Evolutionary conservation across 2,888 invertebrate genomes (phyloP), one percentile per base, ranked within the genome.

Genomic region (Tenthredo livida): DNA sequence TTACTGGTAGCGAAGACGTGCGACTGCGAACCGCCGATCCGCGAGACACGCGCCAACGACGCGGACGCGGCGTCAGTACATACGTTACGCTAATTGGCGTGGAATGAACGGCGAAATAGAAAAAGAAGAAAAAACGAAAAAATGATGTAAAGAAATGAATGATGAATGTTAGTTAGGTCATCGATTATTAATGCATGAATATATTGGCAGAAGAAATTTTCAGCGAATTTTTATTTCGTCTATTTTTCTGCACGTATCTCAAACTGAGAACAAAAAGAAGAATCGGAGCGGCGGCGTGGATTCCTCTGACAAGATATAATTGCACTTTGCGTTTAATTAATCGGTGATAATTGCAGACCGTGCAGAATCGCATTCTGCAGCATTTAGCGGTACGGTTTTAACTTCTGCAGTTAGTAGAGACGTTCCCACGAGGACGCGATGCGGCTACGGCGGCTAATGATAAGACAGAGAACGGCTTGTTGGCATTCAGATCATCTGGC

Each of bases 41-140:
- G 50, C 77, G 50, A 77, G 77, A 77, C 77, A 77, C 77, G 77
- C 77, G 77, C 77, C 77, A 54, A 77, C 47, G n/a, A n/a, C n/a
- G n/a, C n/a, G n/a, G n/a, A n/a, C n/a, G n/a, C n/a, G 54, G 54
- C 77, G 40, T 77, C 54, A 17, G n/a, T 77, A 29, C 33, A 54
- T 33, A 2, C 50, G 33, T 77, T 54, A 17, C n/a, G 7, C 50
- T 50, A 54, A 77, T 77, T 77, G 77, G 43, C 73, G 12, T 47
- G 73, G 21, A 43, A 73, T 21, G 40, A 43, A 21, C 15, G 33
- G 7, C 33, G 33, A 17, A 67, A 33, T n/a, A n/a, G n/a, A n/a
- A n/a, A n/a, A n/a, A n/a, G n/a, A n/a, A n/a, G 12, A 67, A 33
- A n/a, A 2, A 33, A 33, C 2, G 2, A 33, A 33, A 33, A 33